Evolutionary conservation across 2,888 invertebrate genomes (phyloP).

Genomic region (Calephelis perditalis): DNA sequence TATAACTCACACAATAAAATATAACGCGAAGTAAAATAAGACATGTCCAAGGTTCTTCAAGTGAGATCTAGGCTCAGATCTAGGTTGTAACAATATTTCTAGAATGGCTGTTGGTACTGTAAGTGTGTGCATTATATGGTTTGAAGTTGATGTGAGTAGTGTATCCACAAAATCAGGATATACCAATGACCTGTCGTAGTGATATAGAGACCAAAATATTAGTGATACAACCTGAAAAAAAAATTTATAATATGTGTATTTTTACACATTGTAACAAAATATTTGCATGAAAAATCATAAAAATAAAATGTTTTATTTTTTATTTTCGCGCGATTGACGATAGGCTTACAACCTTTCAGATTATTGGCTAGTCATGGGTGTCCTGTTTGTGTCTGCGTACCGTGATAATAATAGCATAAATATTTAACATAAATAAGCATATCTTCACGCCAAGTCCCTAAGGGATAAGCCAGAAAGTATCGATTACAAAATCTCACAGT

Average conservation of each 20-base stretch:
- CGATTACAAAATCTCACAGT: too few species aligned
- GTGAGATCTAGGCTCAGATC: conserved; percentile 46
- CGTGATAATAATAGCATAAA: too few species aligned
- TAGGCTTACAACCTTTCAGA: too few species aligned
- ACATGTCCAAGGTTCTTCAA: conserved; percentile 41
- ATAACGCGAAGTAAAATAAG: conserved; percentile 39
- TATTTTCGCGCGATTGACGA: too few species aligned
- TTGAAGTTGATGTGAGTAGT: conserved; percentile 41
- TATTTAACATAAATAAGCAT: too few species aligned
- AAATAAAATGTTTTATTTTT: not conserved
- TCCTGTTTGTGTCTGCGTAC: too few species aligned
- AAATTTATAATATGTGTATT: conserved; percentile 14
- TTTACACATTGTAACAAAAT: not conserved
- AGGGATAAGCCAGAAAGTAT: too few species aligned
- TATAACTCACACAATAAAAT: conserved; percentile 55
- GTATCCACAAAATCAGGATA: conserved; percentile 47
- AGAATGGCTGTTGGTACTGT: conserved; percentile 50
- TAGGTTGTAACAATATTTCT: conserved; percentile 47
- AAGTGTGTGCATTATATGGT: conserved; percentile 58
- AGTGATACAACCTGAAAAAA: conserved; percentile 51
- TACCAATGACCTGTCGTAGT: conserved; percentile 48
- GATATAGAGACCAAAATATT: conserved; percentile 54
- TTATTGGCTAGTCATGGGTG: too few species aligned
- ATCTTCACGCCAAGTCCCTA: too few species aligned
- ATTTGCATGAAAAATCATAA: not conserved